Evolutionary conservation across 2,888 invertebrate species (phyloP).

Genomic region (Plebejus anna): DNA sequence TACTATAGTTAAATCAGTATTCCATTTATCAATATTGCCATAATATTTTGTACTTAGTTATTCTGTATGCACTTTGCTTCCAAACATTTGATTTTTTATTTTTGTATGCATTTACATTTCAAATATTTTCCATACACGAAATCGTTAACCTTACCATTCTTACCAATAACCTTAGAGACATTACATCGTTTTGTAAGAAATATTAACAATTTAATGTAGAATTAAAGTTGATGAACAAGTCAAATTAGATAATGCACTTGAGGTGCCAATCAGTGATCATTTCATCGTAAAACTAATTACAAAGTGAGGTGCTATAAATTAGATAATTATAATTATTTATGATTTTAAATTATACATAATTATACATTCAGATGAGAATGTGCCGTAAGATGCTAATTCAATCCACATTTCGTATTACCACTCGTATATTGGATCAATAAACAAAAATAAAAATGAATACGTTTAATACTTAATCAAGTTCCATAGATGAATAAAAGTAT

Average conservation of each 20-base stretch:
- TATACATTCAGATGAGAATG: conserved; percentile 1
- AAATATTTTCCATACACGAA: neutral
- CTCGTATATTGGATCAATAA: conserved; percentile 1
- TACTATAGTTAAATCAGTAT: no score
- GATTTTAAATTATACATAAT: neutral
- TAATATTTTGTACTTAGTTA: neutral
- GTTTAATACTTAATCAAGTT: neutral
- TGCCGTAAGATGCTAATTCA: neutral
- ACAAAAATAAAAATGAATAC: neutral
- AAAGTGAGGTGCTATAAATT: conserved; percentile 6
- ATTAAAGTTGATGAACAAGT: neutral
- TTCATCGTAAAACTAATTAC: conserved; percentile 4
- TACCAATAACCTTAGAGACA: neutral
- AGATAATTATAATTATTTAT: neutral
- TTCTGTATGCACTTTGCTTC: neutral
- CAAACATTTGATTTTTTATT: neutral
- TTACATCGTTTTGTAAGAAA: neutral
- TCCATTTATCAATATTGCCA: no score
- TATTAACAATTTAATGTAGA: neutral
- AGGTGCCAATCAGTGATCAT: conserved; percentile 8
- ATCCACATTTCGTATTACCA: conserved; percentile 4
- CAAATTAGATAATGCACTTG: conserved; percentile 1
- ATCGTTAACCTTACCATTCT: neutral
- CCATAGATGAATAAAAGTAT: neutral
- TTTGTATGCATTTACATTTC: neutral